Conservation (phyloP, 2,797 vertebrate species). For the Hydrocynus forskahlii region DNA sequence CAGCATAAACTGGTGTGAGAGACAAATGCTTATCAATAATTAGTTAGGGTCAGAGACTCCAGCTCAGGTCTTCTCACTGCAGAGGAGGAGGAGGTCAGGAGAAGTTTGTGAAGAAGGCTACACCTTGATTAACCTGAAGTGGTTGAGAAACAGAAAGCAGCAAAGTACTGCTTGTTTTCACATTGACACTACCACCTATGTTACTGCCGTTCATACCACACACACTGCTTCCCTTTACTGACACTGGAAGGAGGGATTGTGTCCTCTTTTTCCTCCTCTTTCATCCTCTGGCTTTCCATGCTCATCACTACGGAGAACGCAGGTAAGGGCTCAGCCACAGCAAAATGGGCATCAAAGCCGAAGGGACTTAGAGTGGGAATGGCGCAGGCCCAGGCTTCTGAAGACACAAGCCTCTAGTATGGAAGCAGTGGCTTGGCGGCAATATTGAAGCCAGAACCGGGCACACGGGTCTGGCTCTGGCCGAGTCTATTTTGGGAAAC, state of each 20-base stretch:
- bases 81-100: conserved; percentile 4
- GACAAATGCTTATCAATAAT: conserved; percentile 39
- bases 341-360: conserved; percentile 49
- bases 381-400: conserved; percentile 23
- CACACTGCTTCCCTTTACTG: conserved; percentile 1
- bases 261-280: not conserved
- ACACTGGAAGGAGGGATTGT: not conserved
- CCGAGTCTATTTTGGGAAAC: conserved; percentile 19
- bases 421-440: not conserved
- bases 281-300: conserved; percentile 35
- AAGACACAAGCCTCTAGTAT: conserved; percentile 24
- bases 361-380: conserved; percentile 9
- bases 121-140: not conserved
- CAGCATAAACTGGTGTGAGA: conserved; percentile 28
- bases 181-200: not conserved
- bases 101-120: not conserved
- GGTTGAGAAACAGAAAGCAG: not conserved
- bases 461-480: not conserved
- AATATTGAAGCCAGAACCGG: not conserved
- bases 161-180: not conserved
- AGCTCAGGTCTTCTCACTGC: conserved; percentile 25
- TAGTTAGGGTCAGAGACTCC: conserved; percentile 18
- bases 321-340: conserved; percentile 34
- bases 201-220: not conserved
- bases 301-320: conserved; percentile 32